Base-by-base conservation (phyloP, 2,797 vertebrate species). In the Clarias fuscus region DNA sequence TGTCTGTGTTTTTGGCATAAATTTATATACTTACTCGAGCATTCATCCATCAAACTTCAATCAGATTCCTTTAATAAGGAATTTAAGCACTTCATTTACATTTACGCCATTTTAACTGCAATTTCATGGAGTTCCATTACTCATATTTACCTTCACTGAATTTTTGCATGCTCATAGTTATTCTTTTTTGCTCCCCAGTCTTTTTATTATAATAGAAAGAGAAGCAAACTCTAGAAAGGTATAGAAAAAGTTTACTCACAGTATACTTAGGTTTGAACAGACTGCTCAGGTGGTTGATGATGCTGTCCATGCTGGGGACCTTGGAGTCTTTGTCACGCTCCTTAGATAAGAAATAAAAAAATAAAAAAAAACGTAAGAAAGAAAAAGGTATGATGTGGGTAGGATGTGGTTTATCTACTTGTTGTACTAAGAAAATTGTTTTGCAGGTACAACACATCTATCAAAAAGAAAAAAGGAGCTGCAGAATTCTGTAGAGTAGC, bases 231-330 rank as follows among this genome's bases (percentile, higher is more conserved):
- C 11, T 27, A 65, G 33, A 59, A 53, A 68, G 4, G 62, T 7
- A 15, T 27, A 65, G 43, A 59, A 53, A 68, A 7, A 48, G 62
- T 5, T 15, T 62, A 78, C 96, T 95, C 90, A 99, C 98, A 11
- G 94, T 96, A 92, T 91, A 93, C 91, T 96, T 98, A 81, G 95
- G 94, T 89, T 96, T 96, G 91, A 99, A 98, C 85, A 98, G 93
- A 85, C 95, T 94, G 0, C 96, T 95, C 88, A 98, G 94, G 89
- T 97, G 97, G 89, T 91, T 96, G 81, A 94, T 92, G 84, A 99
- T 93, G 48, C 95, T 95, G 5, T 98, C 97, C 92, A 97, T 88
- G 0, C 93, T 92, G 0, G 94, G 92, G 0, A 92, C 68, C 82
- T 92, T 95, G 0, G 92, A 90, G 30, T 96, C 96, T 87, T 88